Percentiles rank a stretch among this genome's conserved stretches.
These are phyloP conservation scores for Lagocephalus sceleratus DNA, from an alignment of 2,797 vertebrate genomes.

Conservation along the genomic window DNA sequence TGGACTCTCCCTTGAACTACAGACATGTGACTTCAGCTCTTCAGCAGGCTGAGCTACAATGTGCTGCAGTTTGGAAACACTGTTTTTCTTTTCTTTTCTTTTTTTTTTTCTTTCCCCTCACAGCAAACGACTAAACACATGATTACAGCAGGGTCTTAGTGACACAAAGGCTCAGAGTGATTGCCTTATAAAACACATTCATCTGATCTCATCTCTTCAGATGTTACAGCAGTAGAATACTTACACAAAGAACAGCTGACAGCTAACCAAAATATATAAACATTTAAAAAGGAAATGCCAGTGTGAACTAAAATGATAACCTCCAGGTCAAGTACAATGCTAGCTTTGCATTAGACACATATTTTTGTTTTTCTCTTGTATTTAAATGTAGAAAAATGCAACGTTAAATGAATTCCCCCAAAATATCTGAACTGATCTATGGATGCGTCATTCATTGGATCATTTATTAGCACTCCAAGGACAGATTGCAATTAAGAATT, in stretches of 20 bases:
- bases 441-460: background rate
- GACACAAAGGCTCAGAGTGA: conserved; percentile 33
- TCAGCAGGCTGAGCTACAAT: conserved; percentile 15
- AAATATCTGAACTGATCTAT: background rate
- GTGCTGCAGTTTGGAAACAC: conserved; percentile 17
- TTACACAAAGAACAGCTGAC: conserved; percentile 35
- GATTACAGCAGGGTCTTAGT: conserved; percentile 13
- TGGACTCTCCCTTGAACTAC: conserved; percentile 32
- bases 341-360: background rate
- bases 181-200: conserved; percentile 67
- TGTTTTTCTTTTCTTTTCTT: background rate
- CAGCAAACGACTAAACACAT: conserved; percentile 11
- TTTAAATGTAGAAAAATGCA: background rate
- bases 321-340: background rate
- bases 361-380: background rate
- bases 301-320: background rate
- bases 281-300: background rate
- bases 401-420: too few species aligned
- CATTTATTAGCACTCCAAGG: background rate
- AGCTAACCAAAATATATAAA: conserved; percentile 18
- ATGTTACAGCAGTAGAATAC: conserved; percentile 40
- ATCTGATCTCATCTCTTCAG: conserved; percentile 52
- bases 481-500: too few species aligned
- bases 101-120: conserved; percentile 14
- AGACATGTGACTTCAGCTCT: background rate